These are phyloP conservation scores for Progne subis DNA, from an alignment of 2,113 vertebrate species.

Conservation along the genomic window DNA sequence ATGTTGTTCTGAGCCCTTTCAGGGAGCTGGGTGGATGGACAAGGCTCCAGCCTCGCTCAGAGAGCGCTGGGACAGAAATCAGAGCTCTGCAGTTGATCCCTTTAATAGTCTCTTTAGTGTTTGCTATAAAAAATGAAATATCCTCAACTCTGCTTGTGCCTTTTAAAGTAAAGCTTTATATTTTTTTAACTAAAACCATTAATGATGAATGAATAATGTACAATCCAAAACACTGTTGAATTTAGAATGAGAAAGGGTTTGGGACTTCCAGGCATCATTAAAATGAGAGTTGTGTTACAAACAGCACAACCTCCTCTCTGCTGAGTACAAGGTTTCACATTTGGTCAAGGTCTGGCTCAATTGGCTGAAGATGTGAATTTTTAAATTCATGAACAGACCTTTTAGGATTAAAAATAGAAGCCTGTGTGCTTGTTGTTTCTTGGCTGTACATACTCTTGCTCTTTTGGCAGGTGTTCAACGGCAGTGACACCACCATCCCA, in stretches of 20 bases:
- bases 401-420: background rate
- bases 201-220: conserved; percentile 1
- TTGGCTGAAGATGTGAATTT: background rate
- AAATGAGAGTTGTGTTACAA: background rate
- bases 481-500: background rate
- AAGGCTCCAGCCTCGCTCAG: rapidly evolving
- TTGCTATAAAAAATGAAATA: background rate
- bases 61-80: rapidly evolving
- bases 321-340: background rate
- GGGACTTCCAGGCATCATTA: background rate
- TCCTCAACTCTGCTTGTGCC: background rate
- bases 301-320: background rate
- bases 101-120: background rate
- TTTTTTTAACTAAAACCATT: background rate
- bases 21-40: background rate
- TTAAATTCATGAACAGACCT: background rate
- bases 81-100: background rate
- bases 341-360: background rate
- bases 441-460: background rate
- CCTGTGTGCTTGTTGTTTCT: background rate
- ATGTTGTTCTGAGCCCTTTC: background rate
- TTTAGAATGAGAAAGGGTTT: background rate
- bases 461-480: background rate
- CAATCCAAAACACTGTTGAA: background rate
- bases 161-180: background rate